Evolutionary conservation across 1,140 invertebrate species (phyloP).

Genomic region (Pseudomyrmex sp.): DNA sequence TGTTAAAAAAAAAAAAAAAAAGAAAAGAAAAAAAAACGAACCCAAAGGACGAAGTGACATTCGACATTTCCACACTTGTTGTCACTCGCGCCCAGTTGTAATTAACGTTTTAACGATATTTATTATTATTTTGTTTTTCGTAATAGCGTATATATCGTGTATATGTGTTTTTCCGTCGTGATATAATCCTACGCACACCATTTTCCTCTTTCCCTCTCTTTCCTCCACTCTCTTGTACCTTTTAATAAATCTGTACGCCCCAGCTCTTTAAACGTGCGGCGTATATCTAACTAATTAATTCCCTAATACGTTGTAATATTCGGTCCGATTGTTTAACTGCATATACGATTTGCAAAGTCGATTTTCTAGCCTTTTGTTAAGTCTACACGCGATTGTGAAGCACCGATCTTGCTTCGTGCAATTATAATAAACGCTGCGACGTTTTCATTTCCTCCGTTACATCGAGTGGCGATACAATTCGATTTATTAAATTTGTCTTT

Average conservation of each 20-base stretch:
- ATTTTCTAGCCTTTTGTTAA: constrained; percentile 66
- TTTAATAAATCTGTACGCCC: not conserved
- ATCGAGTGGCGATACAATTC: not conserved
- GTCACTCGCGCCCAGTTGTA: constrained; percentile 55
- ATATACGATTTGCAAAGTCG: constrained; percentile 72
- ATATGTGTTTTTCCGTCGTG: constrained; percentile 67
- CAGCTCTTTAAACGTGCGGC: constrained; percentile 8
- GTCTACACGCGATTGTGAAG: not conserved
- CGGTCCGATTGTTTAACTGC: constrained; percentile 77
- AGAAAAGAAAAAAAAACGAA: not conserved
- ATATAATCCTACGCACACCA: constrained; percentile 49
- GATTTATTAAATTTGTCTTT: not conserved
- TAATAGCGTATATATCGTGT: constrained; percentile 70
- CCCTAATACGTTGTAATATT: constrained; percentile 70
- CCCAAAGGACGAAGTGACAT: constrained; percentile 28
- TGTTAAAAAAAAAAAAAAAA: constrained; percentile 44
- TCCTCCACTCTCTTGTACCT: constrained; percentile 52
- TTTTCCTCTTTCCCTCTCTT: constrained; percentile 62
- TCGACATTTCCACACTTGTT: constrained; percentile 38
- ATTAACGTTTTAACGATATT: constrained; percentile 71
- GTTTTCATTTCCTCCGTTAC: constrained; percentile 16
- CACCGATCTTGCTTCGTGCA: constrained; percentile 16
- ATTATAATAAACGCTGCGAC: not conserved
- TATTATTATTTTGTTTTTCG: constrained; percentile 65
- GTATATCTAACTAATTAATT: constrained; percentile 67